Conservation (phyloP, 2,113 vertebrate genomes). For the Tympanuchus pallidicinctus region DNA sequence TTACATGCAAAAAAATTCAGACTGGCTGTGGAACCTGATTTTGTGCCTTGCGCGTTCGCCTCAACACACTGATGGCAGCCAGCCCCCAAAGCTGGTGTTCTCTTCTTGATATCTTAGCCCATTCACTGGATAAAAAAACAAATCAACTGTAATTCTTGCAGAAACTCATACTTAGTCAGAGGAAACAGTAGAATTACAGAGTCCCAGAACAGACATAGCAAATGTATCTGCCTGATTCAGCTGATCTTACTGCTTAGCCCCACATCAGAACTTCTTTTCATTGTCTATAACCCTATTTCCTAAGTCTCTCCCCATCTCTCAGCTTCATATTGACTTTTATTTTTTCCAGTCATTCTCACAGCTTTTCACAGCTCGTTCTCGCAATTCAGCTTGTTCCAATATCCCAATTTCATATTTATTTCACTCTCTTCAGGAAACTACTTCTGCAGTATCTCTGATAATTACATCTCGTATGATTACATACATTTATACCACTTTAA, state of each 20-base stretch:
- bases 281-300: neutral
- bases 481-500: neutral
- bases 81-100: neutral
- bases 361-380: neutral
- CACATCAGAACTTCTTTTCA: neutral
- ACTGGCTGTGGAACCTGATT: neutral
- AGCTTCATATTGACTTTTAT: neutral
- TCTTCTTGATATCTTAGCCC: neutral
- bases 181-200: neutral
- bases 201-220: neutral
- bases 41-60: neutral
- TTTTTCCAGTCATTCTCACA: neutral
- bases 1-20: conserved; percentile 33
- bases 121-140: neutral
- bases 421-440: neutral
- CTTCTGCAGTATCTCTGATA: neutral
- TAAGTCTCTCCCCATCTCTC: neutral
- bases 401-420: neutral
- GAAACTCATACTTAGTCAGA: neutral
- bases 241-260: neutral
- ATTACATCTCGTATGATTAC: neutral
- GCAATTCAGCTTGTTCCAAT: neutral
- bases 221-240: neutral
- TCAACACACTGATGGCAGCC: neutral
- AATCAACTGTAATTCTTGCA: neutral